Evolutionary conservation across 2,113 vertebrate species (phyloP), one percentile per base, ranked within the genome.

Genomic region (Clupea harengus): DNA sequence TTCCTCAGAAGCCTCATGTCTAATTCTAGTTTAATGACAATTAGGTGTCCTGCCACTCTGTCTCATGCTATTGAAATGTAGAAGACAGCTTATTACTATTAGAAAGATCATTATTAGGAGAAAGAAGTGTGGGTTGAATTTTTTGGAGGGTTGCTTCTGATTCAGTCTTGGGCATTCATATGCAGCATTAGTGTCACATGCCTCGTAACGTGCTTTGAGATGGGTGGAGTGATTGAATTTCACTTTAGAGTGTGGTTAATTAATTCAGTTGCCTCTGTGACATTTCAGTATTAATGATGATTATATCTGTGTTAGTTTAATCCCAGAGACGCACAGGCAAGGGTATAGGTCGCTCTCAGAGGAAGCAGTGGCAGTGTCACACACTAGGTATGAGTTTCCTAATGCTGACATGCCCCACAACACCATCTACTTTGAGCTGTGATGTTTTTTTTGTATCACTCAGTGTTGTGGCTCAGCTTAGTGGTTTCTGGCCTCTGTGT

Each of bases 251-350:
- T 96, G 97, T 96, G 97, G 96, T 97, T 99, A 99, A 99, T 99
- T 99, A 99, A 99, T 98, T 99, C 98, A 95, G 94, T 96, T 94
- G 96, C 96, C 97, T 97, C 96, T 97, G 95, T 99, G 98, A 98
- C 98, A 98, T 96, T 96, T 94, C 96, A 98, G 98, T 99, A 99
- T 99, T 97, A 98, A 97, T 96, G 97, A 97, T 97, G 96, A 99
- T 99, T 97, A 99, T 99, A 96, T 97, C 97, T 98, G 95, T 97
- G 97, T 98, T 97, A 98, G 97, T 95, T 94, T 94, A 94, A 95
- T 94, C 96, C 95, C 95, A 95, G 96, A 95, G 96, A 95, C 83
- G 83, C 20, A 54, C 95, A 96, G 97, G 96, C 96, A 10, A 75
- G 8, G 25, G 11, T 1, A 9, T 32, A 15, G 67, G 9, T 10